Base-by-base conservation (phyloP, 2,113 vertebrate genomes). In the Ursus arctos region DNA sequence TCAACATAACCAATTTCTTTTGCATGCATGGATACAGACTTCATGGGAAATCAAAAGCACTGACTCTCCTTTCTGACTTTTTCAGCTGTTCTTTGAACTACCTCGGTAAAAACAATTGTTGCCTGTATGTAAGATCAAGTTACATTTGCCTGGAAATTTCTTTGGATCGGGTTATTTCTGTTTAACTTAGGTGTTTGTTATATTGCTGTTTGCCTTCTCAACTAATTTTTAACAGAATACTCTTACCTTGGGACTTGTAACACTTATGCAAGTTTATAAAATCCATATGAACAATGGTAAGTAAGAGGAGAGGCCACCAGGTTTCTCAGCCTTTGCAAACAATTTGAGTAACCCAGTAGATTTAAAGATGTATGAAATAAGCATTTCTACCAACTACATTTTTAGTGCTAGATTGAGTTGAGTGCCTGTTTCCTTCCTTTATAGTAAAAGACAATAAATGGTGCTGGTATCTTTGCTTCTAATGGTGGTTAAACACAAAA, bases 141-240 rank as follows among this genome's bases (percentile, higher is more conserved):
- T 95, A 98, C 94, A 94, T 96, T 77, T 76, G 96, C 97, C 98
- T 98, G 96, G 98, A 98, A 98, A 95, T 94, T 93, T 97, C 97
- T 97, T 96, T 95, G 91, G 94, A 96, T 98, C 74, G 92, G 76
- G 72, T 97, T 97, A 63, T 98, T 98, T 98, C 85, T 97, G 21
- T 98, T 97, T 92, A 96, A 96, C 63, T 98, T 98, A 80, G 49
- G 55, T 98, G 89, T 98, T 97, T 91, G 2, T 93, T 96, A 79
- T 97, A 91, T 63, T 96, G 96, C 71, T 97, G 0, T 95, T 98
- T 96, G 82, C 96, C 94, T 98, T 98, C 95, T 96, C 65, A 88
- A 96, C 96, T 98, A 95, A 97, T 97, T 98, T 97, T 90, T 94
- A 98, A 98, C 95, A 96, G 76, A 97, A 76, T 92, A 89, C 8